Evolutionary conservation across 2,888 invertebrate genomes (phyloP), one percentile per base, ranked within the genome.

Genomic region (Plagiodera versicolora): DNA sequence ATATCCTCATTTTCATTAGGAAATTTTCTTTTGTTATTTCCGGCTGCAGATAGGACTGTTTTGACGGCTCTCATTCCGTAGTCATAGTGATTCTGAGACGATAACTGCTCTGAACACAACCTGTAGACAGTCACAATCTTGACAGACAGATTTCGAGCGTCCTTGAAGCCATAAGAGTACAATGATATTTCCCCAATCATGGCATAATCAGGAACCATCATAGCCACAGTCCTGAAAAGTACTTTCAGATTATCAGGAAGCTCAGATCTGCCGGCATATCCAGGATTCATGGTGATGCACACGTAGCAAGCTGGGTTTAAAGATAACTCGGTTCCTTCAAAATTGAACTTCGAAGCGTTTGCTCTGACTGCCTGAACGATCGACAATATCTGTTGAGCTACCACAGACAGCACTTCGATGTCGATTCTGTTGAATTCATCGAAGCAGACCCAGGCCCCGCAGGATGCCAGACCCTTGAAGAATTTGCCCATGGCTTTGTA

Each of bases 191-290:
- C 93, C 14, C 89, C 92, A 69, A 94, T 93, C 89, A 93, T 89
- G 14, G 89, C 89, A 75, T 92, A 93, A 81, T 94, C 93, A 0
- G 94, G 94, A 14, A 93, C 92, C 92, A 93, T 93, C 93, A 94
- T 93, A 11, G 93, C 92, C 9, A 94, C 92, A 4, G 92, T 91
- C 48, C 94, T 84, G 79, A 94, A 94, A 8, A 94, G 80, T 1
- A 92, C 89, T 79, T 90, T 94, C 11, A 94, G 82, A 79, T 94
- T 94, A 78, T 94, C 93, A 0, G 94, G 94, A 47, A 94, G 79
- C 75, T 92, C 92, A 0, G 90, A 89, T 55, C 92, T 84, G 2
- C 92, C 92, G 2, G 91, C 92, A 74, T 93, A 93, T 0, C 89
- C 89, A 0, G 90, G 89, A 79, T 90, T 90, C 89, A 90, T 89